Percentiles rank a stretch among this genome's conserved stretches.
Evolutionary conservation across 2,888 invertebrate species (phyloP).

Genomic region (Salpingus planirostris): DNA sequence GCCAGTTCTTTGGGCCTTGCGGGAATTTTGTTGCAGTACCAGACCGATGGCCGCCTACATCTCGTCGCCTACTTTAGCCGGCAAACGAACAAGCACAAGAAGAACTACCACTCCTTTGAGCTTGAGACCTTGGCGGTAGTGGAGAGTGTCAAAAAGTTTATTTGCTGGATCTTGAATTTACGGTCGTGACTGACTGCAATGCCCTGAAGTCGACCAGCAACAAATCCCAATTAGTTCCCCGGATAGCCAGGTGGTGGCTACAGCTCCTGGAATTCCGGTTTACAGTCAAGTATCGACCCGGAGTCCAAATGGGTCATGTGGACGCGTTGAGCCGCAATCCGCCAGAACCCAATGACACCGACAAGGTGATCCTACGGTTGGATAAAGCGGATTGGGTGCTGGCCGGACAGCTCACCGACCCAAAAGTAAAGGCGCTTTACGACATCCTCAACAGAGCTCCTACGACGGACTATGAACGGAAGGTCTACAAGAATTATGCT

Average conservation of each 20-base stretch:
- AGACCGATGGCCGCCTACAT: not conserved
- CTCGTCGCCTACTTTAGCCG: not conserved
- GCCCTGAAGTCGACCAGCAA: constrained; percentile 6
- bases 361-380: constrained; percentile 1
- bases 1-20: not conserved
- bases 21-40: not conserved
- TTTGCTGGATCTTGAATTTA: not conserved
- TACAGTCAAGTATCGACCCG: no score
- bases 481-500: constrained; percentile 3
- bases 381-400: constrained; percentile 12
- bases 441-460: constrained; percentile 4
- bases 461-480: no score
- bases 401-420: constrained; percentile 5
- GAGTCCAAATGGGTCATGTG: constrained; percentile 24
- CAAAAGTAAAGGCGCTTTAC: constrained; percentile 2
- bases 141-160: not conserved
- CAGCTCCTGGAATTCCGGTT: no score
- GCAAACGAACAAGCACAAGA: not conserved
- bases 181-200: not conserved
- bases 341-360: not conserved
- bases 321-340: constrained; percentile 20
- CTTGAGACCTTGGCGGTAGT: not conserved
- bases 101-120: not conserved
- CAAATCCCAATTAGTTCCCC: constrained; percentile 5
- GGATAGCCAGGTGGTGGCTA: constrained; percentile 20